Evolutionary conservation across 2,113 vertebrate genomes (phyloP).

Genomic region (Narcine bancroftii): DNA sequence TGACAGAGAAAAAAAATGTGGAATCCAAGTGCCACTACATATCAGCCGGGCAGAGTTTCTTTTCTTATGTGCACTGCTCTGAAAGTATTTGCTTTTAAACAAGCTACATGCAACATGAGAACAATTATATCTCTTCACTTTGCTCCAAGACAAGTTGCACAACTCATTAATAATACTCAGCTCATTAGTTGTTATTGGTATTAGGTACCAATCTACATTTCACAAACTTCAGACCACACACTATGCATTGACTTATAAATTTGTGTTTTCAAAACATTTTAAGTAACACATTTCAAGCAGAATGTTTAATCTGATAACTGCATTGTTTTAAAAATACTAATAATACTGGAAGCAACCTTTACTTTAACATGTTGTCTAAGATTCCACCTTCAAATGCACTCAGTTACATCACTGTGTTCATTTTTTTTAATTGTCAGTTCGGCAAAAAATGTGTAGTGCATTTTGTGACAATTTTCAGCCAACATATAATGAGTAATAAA

Average conservation of each 20-base stretch:
- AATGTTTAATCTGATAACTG: constrained; percentile 46
- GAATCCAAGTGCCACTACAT: constrained; percentile 44
- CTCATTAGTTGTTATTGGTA: background rate
- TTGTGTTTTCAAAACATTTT: constrained; percentile 49
- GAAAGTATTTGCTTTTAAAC: constrained; percentile 40
- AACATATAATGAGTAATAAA: background rate
- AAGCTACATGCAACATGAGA: constrained; percentile 40
- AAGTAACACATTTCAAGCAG: constrained; percentile 46
- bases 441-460: background rate
- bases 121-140: background rate
- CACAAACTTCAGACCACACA: constrained; percentile 42
- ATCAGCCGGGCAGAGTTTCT: constrained; percentile 40
- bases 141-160: constrained; percentile 41
- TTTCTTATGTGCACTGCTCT: constrained; percentile 41
- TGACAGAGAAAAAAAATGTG: constrained; percentile 51
- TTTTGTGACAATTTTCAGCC: background rate
- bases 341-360: constrained; percentile 49
- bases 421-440: background rate
- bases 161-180: constrained; percentile 38
- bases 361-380: constrained; percentile 42
- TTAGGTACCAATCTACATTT: constrained; percentile 40
- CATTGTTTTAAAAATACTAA: constrained; percentile 49
- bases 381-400: background rate
- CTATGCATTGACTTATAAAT: constrained; percentile 44
- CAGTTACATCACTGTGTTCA: background rate